Conservation (phyloP, 53 echinoderm and acorn worm genomes). For the Stichopus horrens region DNA sequence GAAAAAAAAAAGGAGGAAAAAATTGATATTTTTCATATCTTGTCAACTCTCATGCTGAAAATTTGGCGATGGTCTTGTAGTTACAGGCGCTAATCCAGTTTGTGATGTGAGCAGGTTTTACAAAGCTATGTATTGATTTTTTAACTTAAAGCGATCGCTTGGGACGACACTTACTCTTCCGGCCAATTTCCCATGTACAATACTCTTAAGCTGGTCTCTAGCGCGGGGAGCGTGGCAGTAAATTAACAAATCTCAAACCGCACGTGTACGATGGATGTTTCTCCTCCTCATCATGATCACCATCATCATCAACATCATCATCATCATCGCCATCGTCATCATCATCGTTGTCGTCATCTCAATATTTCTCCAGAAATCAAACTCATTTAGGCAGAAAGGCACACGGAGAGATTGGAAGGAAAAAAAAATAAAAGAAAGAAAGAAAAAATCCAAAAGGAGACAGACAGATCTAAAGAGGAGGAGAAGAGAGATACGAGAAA, state of each 20-base stretch:
- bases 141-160: not conserved
- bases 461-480: too few species aligned
- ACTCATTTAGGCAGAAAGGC: conserved; percentile 33
- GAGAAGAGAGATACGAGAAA: not conserved
- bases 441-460: too few species aligned
- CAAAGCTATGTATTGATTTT: conserved; percentile 39
- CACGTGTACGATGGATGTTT: conserved; percentile 18
- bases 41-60: conserved; percentile 19
- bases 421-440: too few species aligned
- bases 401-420: too few species aligned
- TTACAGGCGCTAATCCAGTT: conserved; percentile 46
- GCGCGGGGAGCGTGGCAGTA: conserved; percentile 37
- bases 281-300: too few species aligned
- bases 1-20: not conserved
- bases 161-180: conserved; percentile 28
- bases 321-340: too few species aligned
- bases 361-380: conserved; percentile 28
- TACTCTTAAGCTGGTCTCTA: conserved; percentile 18
- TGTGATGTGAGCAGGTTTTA: conserved; percentile 40
- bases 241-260: conserved; percentile 39
- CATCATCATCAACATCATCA: too few species aligned
- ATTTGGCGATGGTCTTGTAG: conserved; percentile 29
- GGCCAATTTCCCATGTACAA: conserved; percentile 34
- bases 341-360: not conserved
- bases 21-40: conserved; percentile 12